These are phyloP conservation scores for Cyphomyrus discorhynchus DNA, from an alignment of 2,113 vertebrate genomes.

Conservation along the genomic window DNA sequence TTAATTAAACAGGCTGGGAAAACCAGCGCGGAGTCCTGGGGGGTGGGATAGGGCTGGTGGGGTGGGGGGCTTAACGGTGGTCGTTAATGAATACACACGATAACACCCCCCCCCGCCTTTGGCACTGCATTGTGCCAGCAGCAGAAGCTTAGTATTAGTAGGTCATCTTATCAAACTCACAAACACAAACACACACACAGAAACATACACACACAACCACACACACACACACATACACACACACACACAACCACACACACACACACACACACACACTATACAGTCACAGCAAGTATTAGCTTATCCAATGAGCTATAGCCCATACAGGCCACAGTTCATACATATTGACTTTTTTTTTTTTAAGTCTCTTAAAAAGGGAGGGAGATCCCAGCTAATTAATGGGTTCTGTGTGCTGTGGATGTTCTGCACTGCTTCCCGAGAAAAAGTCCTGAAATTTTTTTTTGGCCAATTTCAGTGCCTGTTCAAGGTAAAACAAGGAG, in stretches of 20 bases:
- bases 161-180: conserved; percentile 28
- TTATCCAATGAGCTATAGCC: conserved; percentile 27
- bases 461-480: not conserved
- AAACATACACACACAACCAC: conserved; percentile 24
- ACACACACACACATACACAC: too few species aligned
- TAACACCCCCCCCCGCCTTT: conserved; percentile 11
- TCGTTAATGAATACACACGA: conserved; percentile 26
- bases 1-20: conserved; percentile 29
- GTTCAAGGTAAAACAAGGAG: not conserved
- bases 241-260: conserved; percentile 1
- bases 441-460: not conserved
- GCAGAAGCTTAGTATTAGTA: conserved; percentile 25
- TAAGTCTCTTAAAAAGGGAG: not conserved
- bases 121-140: conserved; percentile 23
- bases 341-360: conserved; percentile 41
- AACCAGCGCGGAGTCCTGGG: conserved; percentile 24
- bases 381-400: conserved; percentile 5
- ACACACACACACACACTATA: conserved; percentile 24
- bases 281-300: conserved; percentile 39
- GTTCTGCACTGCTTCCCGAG: not conserved
- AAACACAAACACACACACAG: conserved; percentile 20
- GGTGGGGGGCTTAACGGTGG: conserved; percentile 3
- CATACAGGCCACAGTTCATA: conserved; percentile 28
- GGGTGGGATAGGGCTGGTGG: not conserved
- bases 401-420: not conserved